Conservation (phyloP, 2,888 invertebrate genomes). For the Diaprepes abbreviatus region DNA sequence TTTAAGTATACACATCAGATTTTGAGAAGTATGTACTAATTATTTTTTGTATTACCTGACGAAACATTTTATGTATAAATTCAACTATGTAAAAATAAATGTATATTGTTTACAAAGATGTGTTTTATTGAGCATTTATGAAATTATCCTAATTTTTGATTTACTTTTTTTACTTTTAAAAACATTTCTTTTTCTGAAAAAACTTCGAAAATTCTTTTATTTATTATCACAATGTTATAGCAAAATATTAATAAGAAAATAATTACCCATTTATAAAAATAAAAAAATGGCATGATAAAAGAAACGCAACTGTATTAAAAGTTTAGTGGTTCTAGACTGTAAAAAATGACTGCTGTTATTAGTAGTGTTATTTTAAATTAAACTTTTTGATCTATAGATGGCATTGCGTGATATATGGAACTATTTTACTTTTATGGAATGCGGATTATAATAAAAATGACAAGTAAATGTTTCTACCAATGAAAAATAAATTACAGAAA, state of each 20-base stretch:
- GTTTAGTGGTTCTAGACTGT: too few species aligned
- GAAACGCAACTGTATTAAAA: too few species aligned
- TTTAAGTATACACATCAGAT: background rate
- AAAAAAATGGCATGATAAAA: too few species aligned
- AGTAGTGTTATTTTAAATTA: too few species aligned
- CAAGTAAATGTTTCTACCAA: background rate
- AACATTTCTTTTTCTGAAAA: too few species aligned
- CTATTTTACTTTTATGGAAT: background rate
- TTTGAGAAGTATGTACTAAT: background rate
- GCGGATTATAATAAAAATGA: background rate
- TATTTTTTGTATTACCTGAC: background rate
- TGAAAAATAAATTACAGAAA: background rate
- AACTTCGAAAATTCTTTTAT: too few species aligned
- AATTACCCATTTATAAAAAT: too few species aligned
- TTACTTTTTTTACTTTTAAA: background rate
- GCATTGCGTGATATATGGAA: background rate
- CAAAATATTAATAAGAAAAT: too few species aligned
- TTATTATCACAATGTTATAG: too few species aligned
- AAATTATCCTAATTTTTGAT: background rate
- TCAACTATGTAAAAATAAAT: conserved; percentile 5
- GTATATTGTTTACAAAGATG: background rate
- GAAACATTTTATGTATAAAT: background rate
- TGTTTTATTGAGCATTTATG: too few species aligned
- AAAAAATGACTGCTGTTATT: too few species aligned
- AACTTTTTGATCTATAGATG: too few species aligned